These are phyloP conservation scores for Cephus pulcher DNA, from an alignment of 2,888 invertebrate genomes.

Conservation along the genomic window DNA sequence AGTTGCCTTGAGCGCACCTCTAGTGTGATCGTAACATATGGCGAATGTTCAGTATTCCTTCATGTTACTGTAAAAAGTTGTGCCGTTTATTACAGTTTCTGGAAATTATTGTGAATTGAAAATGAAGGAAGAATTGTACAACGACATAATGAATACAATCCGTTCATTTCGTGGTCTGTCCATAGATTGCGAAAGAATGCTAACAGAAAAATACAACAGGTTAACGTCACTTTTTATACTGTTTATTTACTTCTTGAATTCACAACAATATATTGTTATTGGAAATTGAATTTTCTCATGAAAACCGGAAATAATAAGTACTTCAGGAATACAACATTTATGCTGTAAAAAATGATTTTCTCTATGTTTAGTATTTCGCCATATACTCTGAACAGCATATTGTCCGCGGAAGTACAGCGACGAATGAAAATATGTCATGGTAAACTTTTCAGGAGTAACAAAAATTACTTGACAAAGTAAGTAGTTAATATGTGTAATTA, in stretches of 20 bases:
- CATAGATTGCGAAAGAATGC: slow-evolving; percentile 72
- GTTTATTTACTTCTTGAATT: slow-evolving; percentile 20
- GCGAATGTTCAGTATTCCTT: background rate
- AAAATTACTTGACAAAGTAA: slow-evolving; percentile 68
- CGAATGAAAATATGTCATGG: slow-evolving; percentile 74
- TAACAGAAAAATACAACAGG: slow-evolving; percentile 72
- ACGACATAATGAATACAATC: slow-evolving; percentile 71
- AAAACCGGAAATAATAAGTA: background rate
- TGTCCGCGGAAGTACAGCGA: slow-evolving; percentile 74
- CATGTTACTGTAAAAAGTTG: background rate
- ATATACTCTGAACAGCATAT: slow-evolving; percentile 77
- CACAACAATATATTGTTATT: slow-evolving; percentile 7
- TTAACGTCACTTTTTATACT: slow-evolving; percentile 47
- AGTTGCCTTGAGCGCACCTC: background rate
- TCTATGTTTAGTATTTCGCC: slow-evolving; percentile 69
- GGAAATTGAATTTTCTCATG: background rate
- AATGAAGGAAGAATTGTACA: slow-evolving; percentile 65
- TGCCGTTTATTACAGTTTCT: background rate
- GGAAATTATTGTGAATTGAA: slow-evolving; percentile 15
- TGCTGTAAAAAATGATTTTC: slow-evolving; percentile 6
- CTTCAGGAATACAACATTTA: background rate
- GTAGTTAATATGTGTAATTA: slow-evolving; percentile 59
- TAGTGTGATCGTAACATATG: background rate
- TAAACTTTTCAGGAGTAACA: slow-evolving; percentile 71
- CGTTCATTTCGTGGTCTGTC: slow-evolving; percentile 70